Conservation (phyloP, 2,888 invertebrate genomes). For the Aporophyla lueneburgensis region DNA sequence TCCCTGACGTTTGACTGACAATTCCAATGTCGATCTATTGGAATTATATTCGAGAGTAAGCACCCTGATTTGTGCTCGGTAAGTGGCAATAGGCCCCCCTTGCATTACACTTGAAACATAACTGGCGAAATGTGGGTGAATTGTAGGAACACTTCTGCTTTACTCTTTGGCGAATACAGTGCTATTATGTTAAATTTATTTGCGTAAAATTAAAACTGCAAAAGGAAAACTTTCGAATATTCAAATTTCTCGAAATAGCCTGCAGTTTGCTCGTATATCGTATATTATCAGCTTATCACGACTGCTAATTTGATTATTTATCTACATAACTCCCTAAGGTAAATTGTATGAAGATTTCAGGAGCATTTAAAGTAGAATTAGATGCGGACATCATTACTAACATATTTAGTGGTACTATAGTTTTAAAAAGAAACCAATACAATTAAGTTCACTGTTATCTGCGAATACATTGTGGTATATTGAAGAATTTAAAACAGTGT, state of each 20-base stretch:
- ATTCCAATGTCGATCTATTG: too few relatives aligned
- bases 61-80: too few relatives aligned
- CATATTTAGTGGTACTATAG: neutral
- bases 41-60: too few relatives aligned
- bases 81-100: too few relatives aligned
- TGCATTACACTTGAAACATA: too few relatives aligned
- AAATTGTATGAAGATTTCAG: neutral
- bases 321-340: neutral
- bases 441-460: slow-evolving; percentile 1
- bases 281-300: slow-evolving; percentile 7
- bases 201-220: neutral
- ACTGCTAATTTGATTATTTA: neutral
- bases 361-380: neutral
- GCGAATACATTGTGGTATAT: neutral
- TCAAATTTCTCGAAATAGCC: neutral
- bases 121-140: too few relatives aligned
- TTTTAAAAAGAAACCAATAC: neutral
- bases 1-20: too few relatives aligned
- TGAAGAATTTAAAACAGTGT: neutral
- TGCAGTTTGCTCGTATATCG: neutral
- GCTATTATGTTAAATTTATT: neutral
- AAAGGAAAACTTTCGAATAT: neutral
- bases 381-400: neutral
- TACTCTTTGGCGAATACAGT: too few relatives aligned
- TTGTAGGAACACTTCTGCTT: too few relatives aligned